Evolutionary conservation across 2,797 vertebrate species (phyloP).

Genomic region (Delichon dasypus): DNA sequence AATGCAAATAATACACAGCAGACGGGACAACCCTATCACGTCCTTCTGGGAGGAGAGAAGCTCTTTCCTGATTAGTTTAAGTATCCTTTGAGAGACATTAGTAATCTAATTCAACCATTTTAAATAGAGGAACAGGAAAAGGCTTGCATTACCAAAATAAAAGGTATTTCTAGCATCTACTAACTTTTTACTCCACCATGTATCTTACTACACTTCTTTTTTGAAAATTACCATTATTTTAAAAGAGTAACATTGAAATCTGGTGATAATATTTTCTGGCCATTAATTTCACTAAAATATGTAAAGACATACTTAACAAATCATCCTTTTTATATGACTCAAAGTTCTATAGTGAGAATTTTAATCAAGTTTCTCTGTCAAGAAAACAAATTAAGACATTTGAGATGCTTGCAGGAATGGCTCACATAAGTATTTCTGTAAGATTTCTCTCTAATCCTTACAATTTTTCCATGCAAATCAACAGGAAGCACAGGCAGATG

Average conservation of each 20-base stretch:
- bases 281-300: background rate
- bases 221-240: background rate
- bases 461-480: background rate
- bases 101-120: conserved; percentile 32
- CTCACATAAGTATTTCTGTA: background rate
- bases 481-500: background rate
- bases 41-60: conserved; percentile 11
- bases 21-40: background rate
- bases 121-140: background rate
- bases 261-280: background rate
- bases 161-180: background rate
- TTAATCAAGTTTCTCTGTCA: conserved; percentile 8
- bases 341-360: background rate
- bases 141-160: background rate
- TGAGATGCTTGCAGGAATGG: background rate
- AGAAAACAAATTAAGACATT: background rate
- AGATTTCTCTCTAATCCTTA: background rate
- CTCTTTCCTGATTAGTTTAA: conserved; percentile 55
- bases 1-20: conserved; percentile 17
- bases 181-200: background rate
- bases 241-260: background rate
- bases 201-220: background rate
- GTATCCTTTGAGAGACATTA: conserved; percentile 19
- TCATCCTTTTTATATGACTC: background rate
- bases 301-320: background rate